A percentile compares a stretch with the other conserved stretches of the same genome.
Evolutionary conservation across 2,888 invertebrate species (phyloP).

Genomic region (Tromatobia lineatoria): DNA sequence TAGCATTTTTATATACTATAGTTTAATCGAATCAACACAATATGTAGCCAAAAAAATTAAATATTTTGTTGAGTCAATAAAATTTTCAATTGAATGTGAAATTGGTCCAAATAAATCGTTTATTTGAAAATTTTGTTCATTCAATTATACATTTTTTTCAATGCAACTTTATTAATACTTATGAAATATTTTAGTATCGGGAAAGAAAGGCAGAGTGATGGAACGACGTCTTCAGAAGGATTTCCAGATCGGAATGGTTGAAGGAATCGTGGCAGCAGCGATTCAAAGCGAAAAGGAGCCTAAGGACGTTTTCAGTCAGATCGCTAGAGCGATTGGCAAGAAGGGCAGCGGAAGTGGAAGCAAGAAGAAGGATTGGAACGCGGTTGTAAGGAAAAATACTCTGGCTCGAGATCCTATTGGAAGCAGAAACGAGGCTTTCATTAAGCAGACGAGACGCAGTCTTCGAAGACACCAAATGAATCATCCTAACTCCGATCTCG

Average conservation of each 20-base stretch:
- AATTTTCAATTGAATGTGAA: too few species aligned
- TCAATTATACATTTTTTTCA: too few species aligned
- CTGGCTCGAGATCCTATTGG: slow-evolving; percentile 92
- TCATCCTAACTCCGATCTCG: slow-evolving; percentile 88
- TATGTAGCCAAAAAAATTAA: too few species aligned
- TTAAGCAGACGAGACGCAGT: slow-evolving; percentile 90
- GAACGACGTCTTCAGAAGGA: slow-evolving; percentile 94
- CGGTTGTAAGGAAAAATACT: slow-evolving; percentile 91
- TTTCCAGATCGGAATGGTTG: slow-evolving; percentile 96
- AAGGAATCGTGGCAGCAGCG: slow-evolving; percentile 92
- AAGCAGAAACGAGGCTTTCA: slow-evolving; percentile 89
- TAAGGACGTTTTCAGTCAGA: slow-evolving; percentile 93
- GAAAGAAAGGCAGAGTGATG: slow-evolving; percentile 94
- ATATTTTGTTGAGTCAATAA: too few species aligned
- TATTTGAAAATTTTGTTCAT: too few species aligned
- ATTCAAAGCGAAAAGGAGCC: slow-evolving; percentile 89
- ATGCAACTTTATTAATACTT: background rate
- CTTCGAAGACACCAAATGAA: slow-evolving; percentile 90
- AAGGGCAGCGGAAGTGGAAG: slow-evolving; percentile 85
- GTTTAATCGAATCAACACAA: too few species aligned
- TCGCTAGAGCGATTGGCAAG: slow-evolving; percentile 93
- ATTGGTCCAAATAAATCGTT: too few species aligned
- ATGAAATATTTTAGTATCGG: slow-evolving; percentile 88
- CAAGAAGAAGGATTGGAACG: slow-evolving; percentile 94
- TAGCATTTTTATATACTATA: too few species aligned